Evolutionary conservation across 2,113 vertebrate genomes (phyloP), one percentile per base, ranked within the genome.

Genomic region (Pungitius pungitius): DNA sequence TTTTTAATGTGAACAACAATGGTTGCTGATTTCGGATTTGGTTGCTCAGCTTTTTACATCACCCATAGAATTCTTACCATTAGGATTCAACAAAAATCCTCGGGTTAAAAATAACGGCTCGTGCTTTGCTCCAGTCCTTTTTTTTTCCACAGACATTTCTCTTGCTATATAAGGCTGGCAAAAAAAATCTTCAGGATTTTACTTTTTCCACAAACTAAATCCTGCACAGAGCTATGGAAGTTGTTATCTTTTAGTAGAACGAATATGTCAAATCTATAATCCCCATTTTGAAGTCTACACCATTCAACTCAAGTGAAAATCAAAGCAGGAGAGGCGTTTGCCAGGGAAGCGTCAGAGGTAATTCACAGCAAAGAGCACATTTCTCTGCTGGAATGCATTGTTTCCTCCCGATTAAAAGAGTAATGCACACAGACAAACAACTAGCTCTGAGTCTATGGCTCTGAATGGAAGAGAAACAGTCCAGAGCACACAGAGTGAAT

Each of bases 391-490:
- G 75, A 78, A 82, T 47, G 59, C 65, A 69, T 85, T 85, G 77
- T 82, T 90, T 87, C 84, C 78, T 67, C 40, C 12, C 61, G 66
- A 87, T 86, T 81, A 81, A 88, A 89, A 83, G 81, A 73, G 62
- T 85, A 90, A 91, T 89, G 79, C 83, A 85, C 64, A 83, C 40
- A 76, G 73, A 85, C 73, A 78, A 88, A 76, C 6, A 24, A 43
- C 14, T 68, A 75, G 64, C 66, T 81, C 56, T 86, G 78, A 84
- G 78, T 75, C 77, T 62, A 40, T 65, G 72, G 60, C 79, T 51
- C 71, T 43, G 57, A 78, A 71, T 82, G 54, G 59, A 69, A 73
- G 86, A 84, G 80, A 87, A 89, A 88, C 57, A 73, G 69, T 42
- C 3, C 37, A 9, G 1, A 72, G 60, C 56, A 72, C 71, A 39